Base-by-base conservation (phyloP, 2,113 vertebrate genomes). In the Otis tarda region DNA sequence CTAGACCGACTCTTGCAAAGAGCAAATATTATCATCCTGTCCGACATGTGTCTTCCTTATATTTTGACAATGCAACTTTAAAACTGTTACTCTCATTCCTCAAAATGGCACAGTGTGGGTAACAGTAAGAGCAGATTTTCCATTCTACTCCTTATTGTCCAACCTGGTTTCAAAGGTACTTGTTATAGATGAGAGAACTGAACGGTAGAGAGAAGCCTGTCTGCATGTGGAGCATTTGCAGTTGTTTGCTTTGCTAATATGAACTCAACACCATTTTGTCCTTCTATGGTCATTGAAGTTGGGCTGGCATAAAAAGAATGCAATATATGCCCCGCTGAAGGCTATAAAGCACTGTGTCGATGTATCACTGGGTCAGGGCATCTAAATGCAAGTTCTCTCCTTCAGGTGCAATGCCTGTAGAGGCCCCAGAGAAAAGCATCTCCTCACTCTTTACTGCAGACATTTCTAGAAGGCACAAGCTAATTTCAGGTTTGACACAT, bases 1-100 rank as follows among this genome's bases (percentile, higher is more conserved):
- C 95, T 98, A 97, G 97, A 98, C 97, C 96, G 97, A 98, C 95
- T 94, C 90, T 98, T 97, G 83, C 93, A 95, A 94, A 97, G 98
- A 97, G 97, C 96, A 98, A 98, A 98, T 98, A 97, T 98, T 96
- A 98, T 96, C 95, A 97, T 98, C 97, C 97, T 99, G 97, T 98
- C 98, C 98, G 97, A 98, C 90, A 96, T 97, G 89, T 98, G 98
- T n/a, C 97, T 98, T 97, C 96, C 97, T 97, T 97, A 87, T 95
- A 91, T 98, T 98, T 98, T 95, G 93, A 95, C 95, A 97, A 97
- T 97, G 97, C 96, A 98, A 98, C 98, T 98, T 98, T 89, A 98
- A 97, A 98, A 98, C 97, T 95, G 97, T 98, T 98, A 97, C 97
- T 94, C 82, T 97, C 95, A 92, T 98, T 98, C 97, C 97, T 93